phyloP scores from a whole-genome alignment of 35 echinoderm and acorn worm species.

The Holothuria glaberrima region DNA sequence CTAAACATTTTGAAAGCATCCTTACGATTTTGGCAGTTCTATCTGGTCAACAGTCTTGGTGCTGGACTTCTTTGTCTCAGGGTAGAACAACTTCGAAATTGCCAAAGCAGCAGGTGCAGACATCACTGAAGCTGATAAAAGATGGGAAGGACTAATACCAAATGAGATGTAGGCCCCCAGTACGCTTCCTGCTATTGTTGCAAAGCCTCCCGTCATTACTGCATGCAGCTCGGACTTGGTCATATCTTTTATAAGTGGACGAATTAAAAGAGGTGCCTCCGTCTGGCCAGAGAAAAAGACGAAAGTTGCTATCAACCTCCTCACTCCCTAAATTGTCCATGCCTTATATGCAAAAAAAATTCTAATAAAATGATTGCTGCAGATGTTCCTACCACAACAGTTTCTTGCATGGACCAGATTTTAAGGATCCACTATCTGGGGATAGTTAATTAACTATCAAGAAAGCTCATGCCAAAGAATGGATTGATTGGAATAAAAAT shows the following conservation, averaged over 20 bases:
- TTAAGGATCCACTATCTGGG: not conserved
- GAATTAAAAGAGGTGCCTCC: conserved; percentile 63
- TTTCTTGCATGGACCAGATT: not conserved
- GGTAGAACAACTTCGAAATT: conserved; percentile 72
- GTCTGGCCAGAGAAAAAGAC: conserved; percentile 53
- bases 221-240: conserved; percentile 74
- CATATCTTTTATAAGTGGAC: conserved; percentile 68
- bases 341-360: no score
- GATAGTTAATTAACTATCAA: not conserved
- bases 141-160: conserved; percentile 69
- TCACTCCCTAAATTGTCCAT: not conserved
- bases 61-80: conserved; percentile 65
- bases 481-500: no score
- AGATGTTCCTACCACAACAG: no score
- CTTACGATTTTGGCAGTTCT: conserved; percentile 61
- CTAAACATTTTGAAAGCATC: not conserved
- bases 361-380: no score
- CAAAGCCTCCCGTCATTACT: conserved; percentile 72
- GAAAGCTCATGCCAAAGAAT: no score
- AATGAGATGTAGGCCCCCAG: conserved; percentile 67
- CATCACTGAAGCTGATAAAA: conserved; percentile 70
- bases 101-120: conserved; percentile 77
- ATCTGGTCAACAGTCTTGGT: conserved; percentile 28
- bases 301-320: not conserved
- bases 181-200: conserved; percentile 67